Base-by-base conservation (phyloP, 1,140 invertebrate species). In the Temnothorax curvispinosus region DNA sequence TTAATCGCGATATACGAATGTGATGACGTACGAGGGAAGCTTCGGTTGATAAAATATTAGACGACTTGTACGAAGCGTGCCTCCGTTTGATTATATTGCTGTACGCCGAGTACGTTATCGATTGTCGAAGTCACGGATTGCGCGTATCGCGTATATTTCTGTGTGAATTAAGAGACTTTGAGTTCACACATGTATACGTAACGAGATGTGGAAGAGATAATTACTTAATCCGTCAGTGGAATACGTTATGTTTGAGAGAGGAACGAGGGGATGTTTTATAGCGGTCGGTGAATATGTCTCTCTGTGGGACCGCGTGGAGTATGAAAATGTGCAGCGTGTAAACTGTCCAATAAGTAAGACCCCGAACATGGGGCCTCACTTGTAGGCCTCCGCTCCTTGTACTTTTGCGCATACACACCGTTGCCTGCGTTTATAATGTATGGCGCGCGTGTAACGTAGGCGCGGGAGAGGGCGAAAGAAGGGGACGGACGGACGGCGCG, bases 341-440 rank as follows among this genome's bases (percentile, higher is more conserved):
- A 95, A 94, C 93, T 94, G 93, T 95, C 94, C 92, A 95, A 94
- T 94, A 95, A 94, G 93, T 94, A 94, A 95, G 89, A 89, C 52
- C 89, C 87, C 65, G 92, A 93, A 93, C 92, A 92, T 78, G 91
- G 80, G 75, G 85, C 82, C 86, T 72, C 58, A 64, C 91, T 91
- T 92, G 91, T 92, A 92, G 71, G 71, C 88, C 89, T 93, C 85
- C 89, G 88, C 90, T 93, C 92, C 92, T 94, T 93, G 90, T 94
- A 93, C 76, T 27, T 87, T 91, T 91, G 89, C 88, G 81, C 81
- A 85, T 75, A n/a, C 9, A 32, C 56, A 85, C 86, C 62, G 76
- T 72, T 91, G 78, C 56, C 87, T 38, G 87, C 91, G 89, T 87
- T 86, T 76, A 86, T 93, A 93, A 94, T 81, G 81, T 91, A 92